Evolutionary conservation across 2,888 invertebrate species (phyloP).

Genomic region (Melikaiella ostensackeni): DNA sequence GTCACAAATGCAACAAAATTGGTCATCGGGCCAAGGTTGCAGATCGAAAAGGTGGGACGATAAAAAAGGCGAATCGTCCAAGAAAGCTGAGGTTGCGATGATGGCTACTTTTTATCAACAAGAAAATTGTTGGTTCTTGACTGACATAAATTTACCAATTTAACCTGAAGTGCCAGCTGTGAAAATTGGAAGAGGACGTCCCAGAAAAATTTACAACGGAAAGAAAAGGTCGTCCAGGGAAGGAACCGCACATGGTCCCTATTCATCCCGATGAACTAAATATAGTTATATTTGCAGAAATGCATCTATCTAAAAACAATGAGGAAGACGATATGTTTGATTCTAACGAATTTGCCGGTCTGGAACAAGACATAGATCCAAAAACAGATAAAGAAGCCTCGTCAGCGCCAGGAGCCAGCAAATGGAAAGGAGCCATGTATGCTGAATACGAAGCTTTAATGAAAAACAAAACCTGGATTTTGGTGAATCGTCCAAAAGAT

Average conservation of each 20-base stretch:
- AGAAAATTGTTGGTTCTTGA: slow-evolving; percentile 25
- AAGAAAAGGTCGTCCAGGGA: not conserved
- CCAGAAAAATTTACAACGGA: too few species aligned
- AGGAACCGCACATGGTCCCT: not conserved
- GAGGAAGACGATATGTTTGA: too few species aligned
- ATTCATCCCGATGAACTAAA: not conserved
- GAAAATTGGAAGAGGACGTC: too few species aligned
- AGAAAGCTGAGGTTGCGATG: too few species aligned
- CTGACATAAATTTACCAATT: too few species aligned
- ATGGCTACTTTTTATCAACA: not conserved
- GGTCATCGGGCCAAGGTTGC: too few species aligned
- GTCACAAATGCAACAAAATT: too few species aligned
- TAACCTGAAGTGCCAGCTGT: too few species aligned
- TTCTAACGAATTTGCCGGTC: not conserved
- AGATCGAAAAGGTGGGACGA: too few species aligned
- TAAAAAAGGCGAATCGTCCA: too few species aligned
- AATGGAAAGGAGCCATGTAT: not conserved
- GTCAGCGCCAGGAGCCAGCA: not conserved
- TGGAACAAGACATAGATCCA: not conserved
- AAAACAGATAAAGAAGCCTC: not conserved
- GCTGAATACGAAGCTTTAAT: not conserved
- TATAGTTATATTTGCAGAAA: too few species aligned
- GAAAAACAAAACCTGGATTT: slow-evolving; percentile 42
- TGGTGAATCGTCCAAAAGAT: slow-evolving; percentile 42
- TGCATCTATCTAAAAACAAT: too few species aligned